A percentile compares a stretch with the other conserved stretches of the same genome.
Conservation (phyloP, 2,113 vertebrate genomes). For the Oreotrochilus melanogaster region DNA sequence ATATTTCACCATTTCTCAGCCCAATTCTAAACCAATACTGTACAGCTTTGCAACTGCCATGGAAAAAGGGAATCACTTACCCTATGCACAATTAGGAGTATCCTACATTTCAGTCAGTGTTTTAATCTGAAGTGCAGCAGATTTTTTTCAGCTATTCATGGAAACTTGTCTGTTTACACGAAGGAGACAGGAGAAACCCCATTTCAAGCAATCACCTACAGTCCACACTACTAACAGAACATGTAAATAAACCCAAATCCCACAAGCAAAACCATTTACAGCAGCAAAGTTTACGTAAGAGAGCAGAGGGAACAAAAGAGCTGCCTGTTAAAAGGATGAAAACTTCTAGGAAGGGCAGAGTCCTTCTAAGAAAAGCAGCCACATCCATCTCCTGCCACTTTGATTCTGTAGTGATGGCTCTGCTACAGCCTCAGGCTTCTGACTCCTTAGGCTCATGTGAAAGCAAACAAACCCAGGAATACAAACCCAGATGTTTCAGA, state of each 20-base stretch:
- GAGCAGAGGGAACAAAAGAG: not conserved
- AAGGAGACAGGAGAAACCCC: not conserved
- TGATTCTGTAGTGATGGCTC: not conserved
- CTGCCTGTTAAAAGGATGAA: not conserved
- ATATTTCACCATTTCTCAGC: not conserved
- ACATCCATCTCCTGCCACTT: not conserved
- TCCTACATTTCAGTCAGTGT: not conserved
- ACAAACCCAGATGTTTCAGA: not conserved
- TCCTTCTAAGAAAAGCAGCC: slow-evolving; percentile 26
- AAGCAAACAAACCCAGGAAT: not conserved
- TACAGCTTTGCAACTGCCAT: not conserved
- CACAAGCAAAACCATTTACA: not conserved
- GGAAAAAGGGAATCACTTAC: slow-evolving; percentile 10
- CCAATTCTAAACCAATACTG: not conserved
- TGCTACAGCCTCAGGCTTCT: not conserved
- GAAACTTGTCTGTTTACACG: fast-evolving
- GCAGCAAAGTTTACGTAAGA: not conserved
- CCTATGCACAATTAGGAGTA: not conserved
- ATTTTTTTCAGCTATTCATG: not conserved
- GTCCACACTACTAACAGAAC: not conserved
- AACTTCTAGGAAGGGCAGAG: slow-evolving; percentile 13
- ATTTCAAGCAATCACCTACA: not conserved
- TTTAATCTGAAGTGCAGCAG: not conserved
- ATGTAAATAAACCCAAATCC: not conserved
- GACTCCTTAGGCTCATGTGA: not conserved